Conservation (phyloP, 1,140 invertebrate genomes). For the Apolygus lucorum region DNA sequence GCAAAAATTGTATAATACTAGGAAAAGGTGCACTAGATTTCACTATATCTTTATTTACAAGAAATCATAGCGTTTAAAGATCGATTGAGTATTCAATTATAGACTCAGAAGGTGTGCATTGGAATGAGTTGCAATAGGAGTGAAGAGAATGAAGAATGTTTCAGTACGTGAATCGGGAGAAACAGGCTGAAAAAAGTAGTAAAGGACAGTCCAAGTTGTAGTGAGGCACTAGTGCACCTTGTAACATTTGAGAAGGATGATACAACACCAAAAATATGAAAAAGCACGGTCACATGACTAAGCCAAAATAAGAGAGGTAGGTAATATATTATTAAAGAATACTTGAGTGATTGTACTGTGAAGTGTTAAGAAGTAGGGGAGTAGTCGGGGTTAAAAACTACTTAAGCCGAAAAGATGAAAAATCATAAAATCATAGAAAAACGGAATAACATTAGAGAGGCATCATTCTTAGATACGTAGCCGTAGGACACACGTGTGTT, state of each 20-base stretch:
- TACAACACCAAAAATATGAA: slow-evolving; percentile 30
- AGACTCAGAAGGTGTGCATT: too few species aligned
- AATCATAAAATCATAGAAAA: slow-evolving; percentile 3
- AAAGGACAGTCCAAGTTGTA: too few species aligned
- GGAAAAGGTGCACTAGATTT: slow-evolving; percentile 22
- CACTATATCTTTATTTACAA: too few species aligned
- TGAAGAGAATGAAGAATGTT: too few species aligned
- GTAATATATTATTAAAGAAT: slow-evolving; percentile 36
- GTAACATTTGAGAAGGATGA: slow-evolving; percentile 19
- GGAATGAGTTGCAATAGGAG: too few species aligned
- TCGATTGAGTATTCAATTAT: too few species aligned
- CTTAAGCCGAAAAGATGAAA: slow-evolving; percentile 1
- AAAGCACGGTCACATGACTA: slow-evolving; percentile 38
- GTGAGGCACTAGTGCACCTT: slow-evolving; percentile 26
- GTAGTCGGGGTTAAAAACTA: background rate
- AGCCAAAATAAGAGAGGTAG: slow-evolving; percentile 30
- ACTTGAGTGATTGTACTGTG: slow-evolving; percentile 38
- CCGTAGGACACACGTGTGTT: background rate
- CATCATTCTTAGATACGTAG: too few species aligned
- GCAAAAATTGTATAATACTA: slow-evolving; percentile 20
- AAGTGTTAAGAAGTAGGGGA: slow-evolving; percentile 27
- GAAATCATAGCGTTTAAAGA: too few species aligned
- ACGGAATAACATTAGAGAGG: slow-evolving; percentile 17
- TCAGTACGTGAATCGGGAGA: too few species aligned
- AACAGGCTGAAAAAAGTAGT: too few species aligned